Base-by-base conservation (phyloP, 2,888 invertebrate genomes). In the Amphiduros pacificus region DNA sequence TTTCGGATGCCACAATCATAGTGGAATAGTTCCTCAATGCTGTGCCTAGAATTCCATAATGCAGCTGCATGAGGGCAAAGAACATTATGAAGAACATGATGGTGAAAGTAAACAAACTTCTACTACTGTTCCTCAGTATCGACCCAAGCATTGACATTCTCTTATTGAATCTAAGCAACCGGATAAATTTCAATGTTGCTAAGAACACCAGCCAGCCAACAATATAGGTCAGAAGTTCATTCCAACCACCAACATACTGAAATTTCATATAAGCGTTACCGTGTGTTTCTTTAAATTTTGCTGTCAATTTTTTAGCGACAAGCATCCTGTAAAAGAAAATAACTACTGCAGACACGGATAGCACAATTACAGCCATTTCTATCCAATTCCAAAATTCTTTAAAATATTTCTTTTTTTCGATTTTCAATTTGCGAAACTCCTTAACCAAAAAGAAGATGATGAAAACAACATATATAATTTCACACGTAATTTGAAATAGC, bases 141-240 rank as follows among this genome's bases (percentile, higher is more conserved):
- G 75, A 67, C 1, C 77, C 76, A 56, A 82, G 67, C 62, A 80
- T 60, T 28, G 74, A 75, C 41, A 56, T 56, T 24, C 44, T 41
- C 22, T 22, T 41, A 29, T 56, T 56, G 44, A 56, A 56, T 14
- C 84, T 74, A 29, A 85, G 75, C 22, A 85, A 75, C 63, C 83
- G 82, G 58, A 84, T 76, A 74, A 85, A 85, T 72, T 85, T 85
- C 60, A 85, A 72, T 2, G 84, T 83, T 24, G 82, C 81, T 48
- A 84, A 77, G 75, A 85, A 86, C 31, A 84, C 82, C 20, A 84
- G 74, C 70, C 81, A 81, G 17, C 83, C 84, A 27, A 84, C 74
- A 63, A 83, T 75, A 68, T 84, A 84, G 22, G 79, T 79, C 71
- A 84, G 84, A 9, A 81, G 67, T 60, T 85, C 83, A 63, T 84